These are phyloP conservation scores for Dorcus parallelipipedus DNA, from an alignment of 2,888 invertebrate genomes.

Conservation along the genomic window DNA sequence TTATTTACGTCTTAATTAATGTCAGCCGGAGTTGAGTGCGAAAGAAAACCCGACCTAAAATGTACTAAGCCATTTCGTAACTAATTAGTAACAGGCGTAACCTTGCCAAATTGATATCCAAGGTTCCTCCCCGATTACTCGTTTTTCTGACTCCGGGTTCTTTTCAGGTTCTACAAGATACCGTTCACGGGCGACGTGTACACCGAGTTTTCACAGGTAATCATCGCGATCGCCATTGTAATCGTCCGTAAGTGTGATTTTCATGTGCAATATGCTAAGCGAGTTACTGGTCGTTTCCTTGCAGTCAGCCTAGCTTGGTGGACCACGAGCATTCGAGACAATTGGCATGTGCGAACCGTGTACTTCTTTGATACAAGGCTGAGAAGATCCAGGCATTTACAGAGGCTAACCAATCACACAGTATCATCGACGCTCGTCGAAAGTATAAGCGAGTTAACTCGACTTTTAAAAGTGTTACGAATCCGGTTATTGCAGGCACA, in stretches of 20 bases:
- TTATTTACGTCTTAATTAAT: too few species aligned
- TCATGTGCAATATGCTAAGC: background rate
- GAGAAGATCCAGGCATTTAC: slow-evolving; percentile 44
- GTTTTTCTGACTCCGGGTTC: background rate
- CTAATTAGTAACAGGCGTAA: too few species aligned
- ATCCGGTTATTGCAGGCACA: slow-evolving; percentile 8
- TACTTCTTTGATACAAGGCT: slow-evolving; percentile 60
- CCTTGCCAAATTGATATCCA: too few species aligned
- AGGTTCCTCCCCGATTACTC: too few species aligned
- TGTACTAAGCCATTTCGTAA: too few species aligned
- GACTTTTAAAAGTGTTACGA: background rate
- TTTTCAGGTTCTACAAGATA: slow-evolving; percentile 52
- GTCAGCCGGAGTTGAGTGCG: too few species aligned
- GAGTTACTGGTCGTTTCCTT: slow-evolving; percentile 15
- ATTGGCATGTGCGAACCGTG: slow-evolving; percentile 61
- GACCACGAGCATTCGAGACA: slow-evolving; percentile 65
- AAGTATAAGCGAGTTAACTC: slow-evolving; percentile 26
- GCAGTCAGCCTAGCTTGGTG: slow-evolving; percentile 68
- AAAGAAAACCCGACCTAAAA: too few species aligned
- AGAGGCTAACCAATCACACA: slow-evolving; percentile 43
- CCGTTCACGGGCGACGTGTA: slow-evolving; percentile 78
- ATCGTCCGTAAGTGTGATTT: slow-evolving; percentile 39
- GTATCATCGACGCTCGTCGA: slow-evolving; percentile 41
- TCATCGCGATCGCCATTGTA: slow-evolving; percentile 59
- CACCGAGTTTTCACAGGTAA: slow-evolving; percentile 76